Conservation (phyloP, 2,888 invertebrate species). For the Zonitis immaculata region DNA sequence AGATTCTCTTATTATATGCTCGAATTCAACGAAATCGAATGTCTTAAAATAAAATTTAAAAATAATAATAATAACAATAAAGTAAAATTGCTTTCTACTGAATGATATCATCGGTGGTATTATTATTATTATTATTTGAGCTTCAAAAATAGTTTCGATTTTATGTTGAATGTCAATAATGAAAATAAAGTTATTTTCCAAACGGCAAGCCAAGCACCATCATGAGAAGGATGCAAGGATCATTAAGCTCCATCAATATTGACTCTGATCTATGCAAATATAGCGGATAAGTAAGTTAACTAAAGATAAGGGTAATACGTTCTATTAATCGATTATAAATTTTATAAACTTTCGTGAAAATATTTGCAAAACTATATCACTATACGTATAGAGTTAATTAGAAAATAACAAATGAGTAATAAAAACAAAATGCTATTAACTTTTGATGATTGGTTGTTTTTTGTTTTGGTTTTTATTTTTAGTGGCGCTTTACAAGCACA, state of each 20-base stretch:
- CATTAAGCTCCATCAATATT: constrained; percentile 7
- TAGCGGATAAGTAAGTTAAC: constrained; percentile 5
- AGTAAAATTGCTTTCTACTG: constrained; percentile 2
- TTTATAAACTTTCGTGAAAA: not conserved
- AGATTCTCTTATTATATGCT: not conserved
- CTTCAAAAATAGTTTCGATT: not conserved
- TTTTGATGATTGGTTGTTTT: not conserved
- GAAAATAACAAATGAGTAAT: too few species aligned
- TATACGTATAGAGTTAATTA: too few species aligned
- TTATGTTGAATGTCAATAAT: not conserved
- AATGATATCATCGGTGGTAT: not conserved
- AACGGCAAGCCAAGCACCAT: not conserved
- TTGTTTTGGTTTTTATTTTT: too few species aligned
- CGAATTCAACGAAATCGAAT: not conserved
- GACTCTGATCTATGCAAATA: constrained; percentile 6
- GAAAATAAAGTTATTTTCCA: constrained; percentile 3
- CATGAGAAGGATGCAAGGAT: constrained; percentile 2
- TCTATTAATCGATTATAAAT: not conserved
- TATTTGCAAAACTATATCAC: too few species aligned
- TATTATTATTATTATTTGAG: too few species aligned
- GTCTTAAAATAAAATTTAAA: constrained; percentile 22
- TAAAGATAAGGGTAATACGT: not conserved
- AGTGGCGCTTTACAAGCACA: too few species aligned
- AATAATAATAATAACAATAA: too few species aligned
- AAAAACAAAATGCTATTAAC: not conserved